Evolutionary conservation across 2,797 vertebrate genomes (phyloP).

Genomic region (Sebastes jordani): DNA sequence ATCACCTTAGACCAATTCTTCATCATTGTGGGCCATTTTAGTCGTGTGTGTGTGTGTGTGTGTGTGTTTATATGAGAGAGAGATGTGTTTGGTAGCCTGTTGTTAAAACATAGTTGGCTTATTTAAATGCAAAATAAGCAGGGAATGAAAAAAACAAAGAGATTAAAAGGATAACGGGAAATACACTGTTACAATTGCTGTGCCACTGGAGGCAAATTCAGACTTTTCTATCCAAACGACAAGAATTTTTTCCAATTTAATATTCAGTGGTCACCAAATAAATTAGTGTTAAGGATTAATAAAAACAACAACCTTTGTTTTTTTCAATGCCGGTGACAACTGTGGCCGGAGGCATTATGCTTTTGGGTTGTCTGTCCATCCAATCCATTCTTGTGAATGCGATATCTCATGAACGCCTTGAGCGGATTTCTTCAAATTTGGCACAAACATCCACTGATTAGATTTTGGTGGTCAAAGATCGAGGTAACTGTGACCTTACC

Average conservation of each 20-base stretch:
- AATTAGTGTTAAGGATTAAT: background rate
- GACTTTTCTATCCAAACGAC: background rate
- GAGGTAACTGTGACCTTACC: no score
- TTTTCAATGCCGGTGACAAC: background rate
- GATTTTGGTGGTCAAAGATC: no score
- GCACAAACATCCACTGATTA: no score
- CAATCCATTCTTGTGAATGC: no score
- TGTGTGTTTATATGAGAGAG: background rate
- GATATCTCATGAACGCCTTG: no score
- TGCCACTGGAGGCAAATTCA: background rate
- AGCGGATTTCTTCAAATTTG: no score
- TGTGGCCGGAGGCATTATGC: no score
- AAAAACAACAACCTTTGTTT: background rate
- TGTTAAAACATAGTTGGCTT: background rate
- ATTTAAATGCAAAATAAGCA: background rate
- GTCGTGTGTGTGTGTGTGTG: background rate
- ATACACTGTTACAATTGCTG: background rate
- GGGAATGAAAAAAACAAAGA: background rate
- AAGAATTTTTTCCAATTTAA: background rate
- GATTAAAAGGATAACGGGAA: background rate
- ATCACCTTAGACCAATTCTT: background rate
- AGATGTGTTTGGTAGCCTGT: slow-evolving; percentile 19
- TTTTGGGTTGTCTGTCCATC: no score
- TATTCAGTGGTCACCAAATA: background rate
- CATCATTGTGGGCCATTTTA: background rate